Evolutionary conservation across 2,113 vertebrate genomes (phyloP), one percentile per base, ranked within the genome.

Genomic region (Acinonyx jubatus): DNA sequence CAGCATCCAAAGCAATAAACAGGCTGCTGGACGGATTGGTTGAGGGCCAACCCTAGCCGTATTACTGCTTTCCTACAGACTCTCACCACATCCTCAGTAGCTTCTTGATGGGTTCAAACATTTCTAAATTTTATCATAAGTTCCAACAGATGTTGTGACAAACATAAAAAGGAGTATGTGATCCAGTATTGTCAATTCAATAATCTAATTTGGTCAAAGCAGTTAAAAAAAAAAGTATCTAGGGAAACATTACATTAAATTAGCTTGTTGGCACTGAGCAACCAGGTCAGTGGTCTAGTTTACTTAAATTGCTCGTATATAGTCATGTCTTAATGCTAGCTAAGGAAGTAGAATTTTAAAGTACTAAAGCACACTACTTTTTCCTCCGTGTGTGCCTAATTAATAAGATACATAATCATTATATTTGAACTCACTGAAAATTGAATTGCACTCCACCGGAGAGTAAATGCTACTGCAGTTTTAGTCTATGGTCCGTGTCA

Each of bases 1-100:
- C 29, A 97, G 92, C 97, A 97, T 97, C 96, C 85, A 97, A 98
- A 95, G 79, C 48, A 98, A 93, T 95, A 97, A 98, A 94, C 71
- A 82, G 66, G 41, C 91, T 98, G 96, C 89, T 93, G 97, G 63
- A 50, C 38, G 80, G 65, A 63, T 38, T 93, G 94, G 55, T 52
- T 96, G 97, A 95, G 74, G 86, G 97, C 97, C 87, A 97, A 93
- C 65, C 69, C 29, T 94, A 21, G 79, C 87, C 79, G 87, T 38
- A 15, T 33, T 41, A 66, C 16, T 96, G 11, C 15, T 89, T 91
- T 73, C 81, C 29, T 74, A 95, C 11, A 95, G 55, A 93, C 21
- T 79, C 50, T 23, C 52, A 15, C 41, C 93, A 33, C 29, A 48
- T 96, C 92, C 36, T 89, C 50, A 89, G 3, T 31, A 92, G 21